Evolutionary conservation across 2,888 invertebrate genomes (phyloP).

Genomic region (Tachystola acroxantha): DNA sequence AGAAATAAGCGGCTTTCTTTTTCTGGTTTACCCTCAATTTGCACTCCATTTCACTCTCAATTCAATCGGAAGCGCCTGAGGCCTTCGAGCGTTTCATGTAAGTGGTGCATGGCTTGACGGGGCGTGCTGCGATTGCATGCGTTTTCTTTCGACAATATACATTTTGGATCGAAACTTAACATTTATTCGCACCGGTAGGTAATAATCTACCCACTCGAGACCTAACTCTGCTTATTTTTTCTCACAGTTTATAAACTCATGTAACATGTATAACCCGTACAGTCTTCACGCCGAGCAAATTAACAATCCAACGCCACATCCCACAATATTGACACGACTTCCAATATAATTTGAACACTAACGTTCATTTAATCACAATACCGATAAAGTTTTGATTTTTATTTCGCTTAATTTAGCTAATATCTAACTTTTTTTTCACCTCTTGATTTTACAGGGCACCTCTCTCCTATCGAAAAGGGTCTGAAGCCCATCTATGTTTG

Average conservation of each 20-base stretch:
- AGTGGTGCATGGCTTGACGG: constrained; percentile 74
- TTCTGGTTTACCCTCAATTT: constrained; percentile 49
- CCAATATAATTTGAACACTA: constrained; percentile 14
- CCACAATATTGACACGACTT: constrained; percentile 18
- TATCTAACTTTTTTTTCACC: constrained; percentile 23
- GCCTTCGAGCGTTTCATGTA: constrained; percentile 48
- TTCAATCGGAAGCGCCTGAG: constrained; percentile 33
- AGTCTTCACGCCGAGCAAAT: constrained; percentile 21
- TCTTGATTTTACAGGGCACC: constrained; percentile 26
- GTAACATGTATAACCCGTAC: too few species aligned
- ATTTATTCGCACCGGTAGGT: constrained; percentile 42
- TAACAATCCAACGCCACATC: constrained; percentile 10
- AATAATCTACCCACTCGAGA: constrained; percentile 23
- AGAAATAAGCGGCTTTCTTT: constrained; percentile 51
- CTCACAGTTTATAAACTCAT: constrained; percentile 30
- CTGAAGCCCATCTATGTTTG: constrained; percentile 32
- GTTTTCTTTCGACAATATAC: constrained; percentile 47
- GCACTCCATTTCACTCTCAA: constrained; percentile 44
- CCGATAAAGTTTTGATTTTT: constrained; percentile 27
- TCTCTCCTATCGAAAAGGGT: constrained; percentile 24
- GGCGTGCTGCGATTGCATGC: constrained; percentile 63
- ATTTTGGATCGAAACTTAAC: constrained; percentile 25
- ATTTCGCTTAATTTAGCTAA: constrained; percentile 37
- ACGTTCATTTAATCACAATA: constrained; percentile 12
- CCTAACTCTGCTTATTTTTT: constrained; percentile 28